phyloP scores from a whole-genome alignment of 2,797 vertebrate genomes.

The Salarias fasciatus region DNA sequence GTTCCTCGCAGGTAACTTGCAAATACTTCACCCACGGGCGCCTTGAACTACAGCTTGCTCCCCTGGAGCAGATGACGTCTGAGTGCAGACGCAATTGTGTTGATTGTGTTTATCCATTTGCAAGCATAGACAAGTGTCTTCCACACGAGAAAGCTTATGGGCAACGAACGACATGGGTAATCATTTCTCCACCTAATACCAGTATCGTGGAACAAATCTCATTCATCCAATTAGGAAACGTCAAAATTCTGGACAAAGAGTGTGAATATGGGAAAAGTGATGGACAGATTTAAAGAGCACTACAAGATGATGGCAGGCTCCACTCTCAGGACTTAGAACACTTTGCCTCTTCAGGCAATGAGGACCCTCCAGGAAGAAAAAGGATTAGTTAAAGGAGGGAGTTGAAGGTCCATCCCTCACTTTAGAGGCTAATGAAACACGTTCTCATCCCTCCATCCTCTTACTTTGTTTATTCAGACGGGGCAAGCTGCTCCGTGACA shows the following conservation, averaged over 20 bases:
- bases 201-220: not conserved
- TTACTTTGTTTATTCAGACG: slow-evolving; percentile 57
- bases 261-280: not conserved
- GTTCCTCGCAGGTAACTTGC: no score
- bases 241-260: not conserved
- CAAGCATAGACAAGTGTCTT: no score
- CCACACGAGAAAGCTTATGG: no score
- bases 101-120: no score
- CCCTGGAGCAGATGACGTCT: no score
- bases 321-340: slow-evolving; percentile 36
- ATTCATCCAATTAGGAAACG: not conserved
- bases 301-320: slow-evolving; percentile 30
- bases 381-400: slow-evolving; percentile 68
- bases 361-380: slow-evolving; percentile 67
- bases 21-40: no score
- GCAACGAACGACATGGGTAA: no score
- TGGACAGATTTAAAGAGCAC: slow-evolving; percentile 15
- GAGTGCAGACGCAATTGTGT: no score
- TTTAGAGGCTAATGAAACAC: slow-evolving; percentile 78
- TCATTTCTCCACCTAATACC: no score
- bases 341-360: slow-evolving; percentile 40
- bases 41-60: no score
- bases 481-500: slow-evolving; percentile 55
- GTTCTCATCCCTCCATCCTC: slow-evolving; percentile 57
- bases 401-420: slow-evolving; percentile 67